These are phyloP conservation scores for Catonia carolina DNA, from an alignment of 2,888 invertebrate genomes.

Conservation along the genomic window DNA sequence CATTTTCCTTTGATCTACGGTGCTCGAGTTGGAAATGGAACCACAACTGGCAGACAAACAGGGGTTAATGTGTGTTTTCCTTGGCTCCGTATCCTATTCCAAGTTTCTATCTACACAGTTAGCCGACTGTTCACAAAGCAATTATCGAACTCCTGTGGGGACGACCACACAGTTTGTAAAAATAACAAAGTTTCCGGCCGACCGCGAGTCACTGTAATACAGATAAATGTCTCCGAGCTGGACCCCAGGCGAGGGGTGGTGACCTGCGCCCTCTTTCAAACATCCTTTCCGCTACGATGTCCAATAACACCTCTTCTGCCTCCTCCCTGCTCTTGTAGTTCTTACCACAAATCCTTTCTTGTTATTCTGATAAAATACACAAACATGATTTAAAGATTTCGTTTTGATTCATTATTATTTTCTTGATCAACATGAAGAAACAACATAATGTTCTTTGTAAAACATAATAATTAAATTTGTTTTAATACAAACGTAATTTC, in stretches of 20 bases:
- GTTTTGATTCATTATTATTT: no score
- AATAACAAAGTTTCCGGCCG: constrained; percentile 11
- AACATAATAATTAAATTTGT: no score
- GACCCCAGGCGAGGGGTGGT: neutral
- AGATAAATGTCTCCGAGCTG: constrained; percentile 6
- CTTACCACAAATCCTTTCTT: no score
- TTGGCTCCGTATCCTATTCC: neutral
- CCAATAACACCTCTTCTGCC: no score
- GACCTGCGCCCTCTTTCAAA: no score
- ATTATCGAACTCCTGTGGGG: neutral
- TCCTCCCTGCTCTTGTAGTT: no score
- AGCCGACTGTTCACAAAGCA: constrained; percentile 11
- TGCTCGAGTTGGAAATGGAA: neutral
- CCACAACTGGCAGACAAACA: constrained; percentile 10
- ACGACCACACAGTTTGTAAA: constrained; percentile 5
- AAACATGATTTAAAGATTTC: no score
- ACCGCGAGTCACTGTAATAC: constrained; percentile 9
- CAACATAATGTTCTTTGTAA: no score
- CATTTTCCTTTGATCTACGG: constrained; percentile 1
- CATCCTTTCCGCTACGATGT: no score
- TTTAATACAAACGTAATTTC: no score
- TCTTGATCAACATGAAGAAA: no score
- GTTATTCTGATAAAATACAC: no score
- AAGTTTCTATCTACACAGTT: constrained; percentile 3
- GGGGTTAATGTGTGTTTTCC: constrained; percentile 6